Evolutionary conservation across 2,797 vertebrate genomes (phyloP).

Genomic region (Dipus sagitta): DNA sequence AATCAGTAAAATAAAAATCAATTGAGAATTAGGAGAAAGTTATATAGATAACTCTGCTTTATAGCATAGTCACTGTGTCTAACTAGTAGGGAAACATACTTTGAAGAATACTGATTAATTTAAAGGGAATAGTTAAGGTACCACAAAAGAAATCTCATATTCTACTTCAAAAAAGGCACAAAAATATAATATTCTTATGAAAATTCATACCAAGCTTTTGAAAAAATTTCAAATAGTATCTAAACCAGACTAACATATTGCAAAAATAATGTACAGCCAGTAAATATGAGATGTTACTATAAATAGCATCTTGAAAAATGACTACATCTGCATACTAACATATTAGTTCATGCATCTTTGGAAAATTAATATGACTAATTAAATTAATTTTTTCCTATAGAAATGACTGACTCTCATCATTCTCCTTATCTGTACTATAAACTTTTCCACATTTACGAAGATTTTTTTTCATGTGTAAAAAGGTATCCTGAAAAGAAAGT

Average conservation of each 20-base stretch:
- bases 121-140: neutral
- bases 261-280: slow-evolving; percentile 21
- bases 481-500: neutral
- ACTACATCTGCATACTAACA: neutral
- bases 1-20: slow-evolving; percentile 23
- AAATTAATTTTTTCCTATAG: neutral
- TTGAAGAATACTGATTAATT: neutral
- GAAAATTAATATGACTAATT: neutral
- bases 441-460: neutral
- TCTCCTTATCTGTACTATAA: neutral
- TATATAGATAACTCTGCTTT: neutral
- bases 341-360: neutral
- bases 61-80: neutral
- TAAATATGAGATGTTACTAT: neutral
- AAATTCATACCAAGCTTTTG: slow-evolving; percentile 37
- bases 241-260: slow-evolving; percentile 15
- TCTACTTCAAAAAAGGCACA: neutral
- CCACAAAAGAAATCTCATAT: neutral
- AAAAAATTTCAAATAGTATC: neutral
- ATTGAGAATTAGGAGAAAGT: neutral
- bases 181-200: neutral
- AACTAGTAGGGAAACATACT: neutral
- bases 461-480: neutral
- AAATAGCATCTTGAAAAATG: neutral
- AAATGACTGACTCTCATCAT: neutral